phyloP scores from a whole-genome alignment of 1,140 invertebrate species.

The Megalopta genalis region DNA sequence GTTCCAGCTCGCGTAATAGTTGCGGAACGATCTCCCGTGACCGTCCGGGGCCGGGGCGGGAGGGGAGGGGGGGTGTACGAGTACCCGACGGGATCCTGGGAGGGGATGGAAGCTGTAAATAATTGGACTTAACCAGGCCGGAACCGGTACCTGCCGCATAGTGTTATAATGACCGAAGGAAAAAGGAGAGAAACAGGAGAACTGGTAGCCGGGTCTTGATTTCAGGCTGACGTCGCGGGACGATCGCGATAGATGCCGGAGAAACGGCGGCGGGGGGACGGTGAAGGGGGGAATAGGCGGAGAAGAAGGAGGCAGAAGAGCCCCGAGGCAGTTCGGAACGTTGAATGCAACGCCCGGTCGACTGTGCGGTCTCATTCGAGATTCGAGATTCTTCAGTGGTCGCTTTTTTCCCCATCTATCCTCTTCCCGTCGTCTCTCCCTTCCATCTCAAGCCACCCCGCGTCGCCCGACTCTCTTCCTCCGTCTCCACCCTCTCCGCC shows the following conservation, averaged over 20 bases:
- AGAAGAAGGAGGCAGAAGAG: constrained; percentile 8
- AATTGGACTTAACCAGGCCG: constrained; percentile 53
- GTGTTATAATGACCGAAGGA: constrained; percentile 55
- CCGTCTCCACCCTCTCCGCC: neutral
- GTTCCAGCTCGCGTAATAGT: neutral
- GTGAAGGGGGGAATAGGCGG: neutral
- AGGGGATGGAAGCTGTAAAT: constrained; percentile 35
- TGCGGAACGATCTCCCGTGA: neutral
- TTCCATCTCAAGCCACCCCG: neutral
- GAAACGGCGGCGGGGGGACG: neutral
- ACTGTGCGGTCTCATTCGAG: constrained; percentile 43
- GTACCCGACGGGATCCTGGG: neutral
- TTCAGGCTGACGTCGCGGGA: constrained; percentile 42
- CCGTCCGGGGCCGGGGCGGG: neutral
- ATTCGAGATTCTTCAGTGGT: constrained; percentile 39
- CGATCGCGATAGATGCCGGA: constrained; percentile 24
- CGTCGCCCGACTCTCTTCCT: neutral
- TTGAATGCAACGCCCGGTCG: constrained; percentile 47
- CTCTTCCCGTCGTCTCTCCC: neutral
- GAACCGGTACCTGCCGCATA: constrained; percentile 31
- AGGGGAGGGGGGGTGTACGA: too few relatives aligned
- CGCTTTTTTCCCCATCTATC: constrained; percentile 18
- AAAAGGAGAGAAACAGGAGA: constrained; percentile 22
- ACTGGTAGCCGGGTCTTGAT: constrained; percentile 59
- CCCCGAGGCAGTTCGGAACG: constrained; percentile 37